Evolutionary conservation across 2,797 vertebrate species (phyloP), one percentile per base, ranked within the genome.

Genomic region (Varecia variegata): DNA sequence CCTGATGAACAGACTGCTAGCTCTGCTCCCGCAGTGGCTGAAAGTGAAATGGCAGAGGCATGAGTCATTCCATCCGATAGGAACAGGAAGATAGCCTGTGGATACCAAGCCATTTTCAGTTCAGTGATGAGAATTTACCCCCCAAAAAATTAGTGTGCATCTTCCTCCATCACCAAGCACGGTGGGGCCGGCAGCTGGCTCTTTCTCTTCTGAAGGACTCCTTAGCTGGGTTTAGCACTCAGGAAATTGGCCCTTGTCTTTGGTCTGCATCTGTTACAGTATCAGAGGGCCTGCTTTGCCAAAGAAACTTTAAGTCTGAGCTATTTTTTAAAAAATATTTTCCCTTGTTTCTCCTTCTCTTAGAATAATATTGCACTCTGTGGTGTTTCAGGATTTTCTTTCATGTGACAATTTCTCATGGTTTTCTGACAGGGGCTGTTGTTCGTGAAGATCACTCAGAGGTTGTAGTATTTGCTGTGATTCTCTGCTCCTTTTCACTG

Each of bases 101-200:
- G 82, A 85, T 93, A 45, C 88, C 68, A 93, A 73, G 54, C 27
- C 74, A 20, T 87, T 95, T 95, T 74, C 90, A 80, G 90, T 74
- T 54, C 85, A 81, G 17, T 77, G 54, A 11, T 81, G 82, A 95
- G 88, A 93, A 83, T 80, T 25, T 74, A 67, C 45, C 70, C 45
- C 56, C 27, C 2, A 14, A 32, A 84, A 70, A 60, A 14, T 35
- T 47, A 47, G 27, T 11, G 0, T 12, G 43, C 32, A 5, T 62
- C 35, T 40, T 60, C 25, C 25, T 35, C 43, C 32, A 7, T 54
- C 76, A 68, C 52, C 12, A 7, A 56, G 20, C 2, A 0, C 40
- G 43, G 54, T 1, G 35, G 25, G 47, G 6, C 45, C 21, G 4
- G 60, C 38, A 38, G 43, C 35, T 88, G 68, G 60, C 10, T 45